Evolutionary conservation across 1,140 invertebrate genomes (phyloP).

Genomic region (Hyles vespertilio): DNA sequence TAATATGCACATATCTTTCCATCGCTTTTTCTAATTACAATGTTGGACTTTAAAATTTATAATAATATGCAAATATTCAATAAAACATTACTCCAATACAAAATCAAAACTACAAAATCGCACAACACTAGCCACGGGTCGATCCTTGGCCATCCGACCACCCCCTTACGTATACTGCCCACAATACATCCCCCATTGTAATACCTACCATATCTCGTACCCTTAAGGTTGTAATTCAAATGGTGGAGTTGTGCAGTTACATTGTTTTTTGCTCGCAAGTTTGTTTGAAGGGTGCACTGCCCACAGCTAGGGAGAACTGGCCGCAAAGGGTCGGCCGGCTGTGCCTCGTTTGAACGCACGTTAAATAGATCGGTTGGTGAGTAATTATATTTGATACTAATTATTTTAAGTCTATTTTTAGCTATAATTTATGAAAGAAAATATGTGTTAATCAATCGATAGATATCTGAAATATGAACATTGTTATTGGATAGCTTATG

Average conservation of each 20-base stretch:
- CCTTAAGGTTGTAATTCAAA: constrained; percentile 25
- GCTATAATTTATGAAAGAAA: too few species aligned
- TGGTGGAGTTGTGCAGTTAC: constrained; percentile 25
- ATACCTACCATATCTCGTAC: constrained; percentile 17
- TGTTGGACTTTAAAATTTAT: too few species aligned
- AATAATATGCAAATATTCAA: too few species aligned
- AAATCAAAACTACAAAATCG: constrained; percentile 68
- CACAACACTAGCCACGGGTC: constrained; percentile 54
- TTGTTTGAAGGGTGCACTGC: constrained; percentile 63
- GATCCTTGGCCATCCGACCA: constrained; percentile 42
- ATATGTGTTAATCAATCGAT: too few species aligned
- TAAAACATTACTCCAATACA: constrained; percentile 24
- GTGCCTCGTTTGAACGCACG: constrained; percentile 44
- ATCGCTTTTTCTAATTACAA: too few species aligned
- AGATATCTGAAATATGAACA: too few species aligned
- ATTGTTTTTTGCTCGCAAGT: constrained; percentile 52
- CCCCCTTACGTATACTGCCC: constrained; percentile 50
- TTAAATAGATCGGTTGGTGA: background rate
- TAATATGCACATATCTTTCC: too few species aligned
- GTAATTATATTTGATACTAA: background rate
- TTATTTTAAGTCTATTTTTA: too few species aligned
- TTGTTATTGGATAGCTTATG: too few species aligned
- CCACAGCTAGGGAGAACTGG: constrained; percentile 62
- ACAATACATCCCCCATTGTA: constrained; percentile 24
- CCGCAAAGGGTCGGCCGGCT: constrained; percentile 62